Percentiles rank a stretch among this genome's conserved stretches.
These are phyloP conservation scores for Lycaon pictus DNA, from an alignment of 2,113 vertebrate genomes.

Conservation along the genomic window DNA sequence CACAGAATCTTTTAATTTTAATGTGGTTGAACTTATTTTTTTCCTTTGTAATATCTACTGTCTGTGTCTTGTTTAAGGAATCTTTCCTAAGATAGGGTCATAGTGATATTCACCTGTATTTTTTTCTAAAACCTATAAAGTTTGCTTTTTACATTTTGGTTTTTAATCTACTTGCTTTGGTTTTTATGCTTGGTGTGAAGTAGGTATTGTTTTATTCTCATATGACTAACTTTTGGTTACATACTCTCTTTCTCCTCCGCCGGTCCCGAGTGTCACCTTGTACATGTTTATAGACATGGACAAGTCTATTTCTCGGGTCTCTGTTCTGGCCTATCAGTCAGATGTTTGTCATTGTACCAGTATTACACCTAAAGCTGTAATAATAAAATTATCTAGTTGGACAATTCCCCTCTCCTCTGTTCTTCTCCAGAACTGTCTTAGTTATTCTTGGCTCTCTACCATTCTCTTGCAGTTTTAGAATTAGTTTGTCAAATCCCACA, in stretches of 20 bases:
- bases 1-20: constrained; percentile 19
- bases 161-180: neutral
- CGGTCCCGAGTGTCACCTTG: neutral
- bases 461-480: constrained; percentile 15
- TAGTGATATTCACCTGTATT: neutral
- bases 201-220: neutral
- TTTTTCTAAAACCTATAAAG: neutral
- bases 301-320: neutral
- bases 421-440: neutral
- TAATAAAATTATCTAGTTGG: neutral
- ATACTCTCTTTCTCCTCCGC: neutral
- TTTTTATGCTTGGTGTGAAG: neutral
- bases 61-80: neutral
- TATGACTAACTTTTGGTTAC: neutral
- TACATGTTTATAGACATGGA: neutral
- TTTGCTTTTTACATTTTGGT: constrained; percentile 4
- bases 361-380: neutral
- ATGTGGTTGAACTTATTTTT: neutral
- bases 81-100: neutral
- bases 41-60: neutral
- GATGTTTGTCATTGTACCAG: neutral
- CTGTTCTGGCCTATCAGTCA: neutral
- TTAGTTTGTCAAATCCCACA: neutral
- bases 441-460: neutral
- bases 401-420: neutral